Conservation (phyloP, 2,888 invertebrate species). For the Chironomus tentans region DNA sequence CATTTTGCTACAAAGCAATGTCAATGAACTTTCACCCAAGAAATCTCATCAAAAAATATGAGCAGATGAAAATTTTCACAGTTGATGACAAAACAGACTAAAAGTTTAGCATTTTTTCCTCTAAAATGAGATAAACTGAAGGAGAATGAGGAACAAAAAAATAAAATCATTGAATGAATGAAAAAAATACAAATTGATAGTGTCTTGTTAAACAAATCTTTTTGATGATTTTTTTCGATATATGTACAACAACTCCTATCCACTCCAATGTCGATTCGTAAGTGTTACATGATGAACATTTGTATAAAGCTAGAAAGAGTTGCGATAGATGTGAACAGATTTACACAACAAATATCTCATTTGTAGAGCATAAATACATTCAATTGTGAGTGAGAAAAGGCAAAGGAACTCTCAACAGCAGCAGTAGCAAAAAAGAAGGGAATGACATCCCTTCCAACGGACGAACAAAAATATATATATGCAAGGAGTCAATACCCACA, state of each 20-base stretch:
- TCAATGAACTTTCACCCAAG: too few species aligned
- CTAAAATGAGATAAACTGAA: too few species aligned
- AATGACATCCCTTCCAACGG: background rate
- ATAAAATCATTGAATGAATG: too few species aligned
- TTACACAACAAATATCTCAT: background rate
- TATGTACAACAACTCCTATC: too few species aligned
- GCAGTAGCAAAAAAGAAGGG: background rate
- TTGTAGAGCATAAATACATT: background rate
- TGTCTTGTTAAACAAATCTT: constrained; percentile 8
- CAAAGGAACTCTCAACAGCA: background rate
- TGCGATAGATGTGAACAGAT: background rate
- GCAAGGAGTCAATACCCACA: background rate
- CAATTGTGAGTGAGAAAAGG: background rate
- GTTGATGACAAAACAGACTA: too few species aligned
- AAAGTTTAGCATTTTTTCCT: too few species aligned
- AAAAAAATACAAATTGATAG: background rate
- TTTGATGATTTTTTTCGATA: background rate
- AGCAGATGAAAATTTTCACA: too few species aligned
- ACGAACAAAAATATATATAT: background rate
- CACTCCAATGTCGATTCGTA: too few species aligned
- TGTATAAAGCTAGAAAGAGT: too few species aligned
- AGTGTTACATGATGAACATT: too few species aligned
- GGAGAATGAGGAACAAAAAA: background rate
- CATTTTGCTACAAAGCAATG: too few species aligned
- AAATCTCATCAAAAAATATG: too few species aligned